phyloP scores from a whole-genome alignment of 2,113 vertebrate genomes.

The Salvelinus fontinalis region DNA sequence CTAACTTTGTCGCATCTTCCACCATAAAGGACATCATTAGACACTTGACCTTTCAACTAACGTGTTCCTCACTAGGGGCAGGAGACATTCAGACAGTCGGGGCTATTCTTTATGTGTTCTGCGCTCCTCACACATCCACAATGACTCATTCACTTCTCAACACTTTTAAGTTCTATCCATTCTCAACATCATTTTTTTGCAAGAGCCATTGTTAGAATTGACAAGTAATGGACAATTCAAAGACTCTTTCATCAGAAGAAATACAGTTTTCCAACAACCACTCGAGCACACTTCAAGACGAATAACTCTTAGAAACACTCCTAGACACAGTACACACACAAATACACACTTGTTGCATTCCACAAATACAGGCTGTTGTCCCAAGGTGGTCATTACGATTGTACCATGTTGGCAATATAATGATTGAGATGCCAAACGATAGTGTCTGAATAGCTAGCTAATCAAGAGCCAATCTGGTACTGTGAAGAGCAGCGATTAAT shows the following conservation, averaged over 20 bases:
- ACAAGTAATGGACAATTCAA: not conserved
- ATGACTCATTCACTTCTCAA: not conserved
- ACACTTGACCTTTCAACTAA: constrained; percentile 44
- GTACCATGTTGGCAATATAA: constrained; percentile 36
- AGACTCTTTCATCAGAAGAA: not conserved
- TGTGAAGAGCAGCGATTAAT: constrained; percentile 52
- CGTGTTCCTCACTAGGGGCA: constrained; percentile 26
- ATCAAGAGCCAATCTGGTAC: constrained; percentile 51
- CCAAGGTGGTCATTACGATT: constrained; percentile 42
- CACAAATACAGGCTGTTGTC: constrained; percentile 5
- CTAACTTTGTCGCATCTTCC: constrained; percentile 31
- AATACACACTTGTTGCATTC: not conserved
- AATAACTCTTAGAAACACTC: not conserved
- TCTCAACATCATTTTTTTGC: not conserved
- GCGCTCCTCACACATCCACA: not conserved
- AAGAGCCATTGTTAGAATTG: not conserved
- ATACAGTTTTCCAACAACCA: not conserved
- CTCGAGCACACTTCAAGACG: not conserved
- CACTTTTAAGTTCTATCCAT: not conserved
- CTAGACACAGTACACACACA: not conserved
- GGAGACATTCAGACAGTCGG: not conserved
- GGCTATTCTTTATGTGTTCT: not conserved
- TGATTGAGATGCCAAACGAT: constrained; percentile 58
- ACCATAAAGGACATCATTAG: constrained; percentile 37
- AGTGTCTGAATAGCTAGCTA: constrained; percentile 62